Evolutionary conservation across 2,797 vertebrate genomes (phyloP).

Genomic region (Diplodus sargus): DNA sequence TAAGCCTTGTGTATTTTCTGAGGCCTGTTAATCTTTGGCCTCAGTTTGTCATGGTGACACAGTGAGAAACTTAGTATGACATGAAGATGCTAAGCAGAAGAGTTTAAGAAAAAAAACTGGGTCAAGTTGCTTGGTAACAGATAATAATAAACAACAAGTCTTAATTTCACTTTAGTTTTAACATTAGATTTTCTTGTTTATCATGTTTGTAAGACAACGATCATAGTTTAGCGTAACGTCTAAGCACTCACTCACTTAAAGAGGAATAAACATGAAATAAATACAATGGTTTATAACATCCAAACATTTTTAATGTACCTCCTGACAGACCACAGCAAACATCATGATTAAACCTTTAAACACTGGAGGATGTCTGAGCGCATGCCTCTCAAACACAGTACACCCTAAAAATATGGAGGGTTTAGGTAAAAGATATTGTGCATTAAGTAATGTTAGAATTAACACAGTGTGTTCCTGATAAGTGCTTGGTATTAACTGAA

Average conservation of each 20-base stretch:
- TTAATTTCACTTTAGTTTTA: neutral
- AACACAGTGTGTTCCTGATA: neutral
- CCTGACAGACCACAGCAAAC: conserved; percentile 3
- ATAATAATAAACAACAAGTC: conserved; percentile 1
- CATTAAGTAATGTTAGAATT: neutral
- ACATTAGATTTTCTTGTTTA: neutral
- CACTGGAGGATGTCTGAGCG: neutral
- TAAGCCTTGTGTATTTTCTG: conserved; percentile 48
- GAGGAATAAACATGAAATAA: neutral
- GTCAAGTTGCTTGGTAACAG: neutral
- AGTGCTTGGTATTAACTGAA: neutral
- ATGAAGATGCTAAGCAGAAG: conserved; percentile 54
- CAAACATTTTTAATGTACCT: no score
- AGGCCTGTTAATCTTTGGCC: conserved; percentile 55
- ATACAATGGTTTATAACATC: no score
- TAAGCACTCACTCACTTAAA: neutral
- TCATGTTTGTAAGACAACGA: conserved; percentile 5
- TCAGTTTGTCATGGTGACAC: conserved; percentile 54
- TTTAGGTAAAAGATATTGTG: neutral
- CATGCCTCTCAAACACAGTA: no score
- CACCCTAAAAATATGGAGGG: no score
- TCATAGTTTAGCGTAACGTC: conserved; percentile 31
- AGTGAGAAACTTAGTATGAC: conserved; percentile 47
- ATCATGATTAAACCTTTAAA: neutral
- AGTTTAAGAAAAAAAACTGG: conserved; percentile 16